phyloP scores from a whole-genome alignment of 1,140 invertebrate species.

The Drosophila subpulchrella region DNA sequence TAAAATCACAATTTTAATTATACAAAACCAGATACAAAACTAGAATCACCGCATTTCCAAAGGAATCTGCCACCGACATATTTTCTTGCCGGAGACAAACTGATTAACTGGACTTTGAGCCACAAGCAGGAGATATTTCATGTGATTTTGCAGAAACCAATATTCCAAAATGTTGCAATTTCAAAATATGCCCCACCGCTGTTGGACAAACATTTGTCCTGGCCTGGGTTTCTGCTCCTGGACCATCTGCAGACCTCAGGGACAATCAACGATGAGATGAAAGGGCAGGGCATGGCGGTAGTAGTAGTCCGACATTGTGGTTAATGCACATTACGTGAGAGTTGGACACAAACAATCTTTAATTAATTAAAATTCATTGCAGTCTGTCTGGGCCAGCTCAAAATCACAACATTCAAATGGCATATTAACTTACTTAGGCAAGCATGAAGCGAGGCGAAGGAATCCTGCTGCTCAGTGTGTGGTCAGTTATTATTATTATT shows the following conservation, averaged over 20 bases:
- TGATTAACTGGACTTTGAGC: conserved; percentile 5
- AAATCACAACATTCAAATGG: conserved; percentile 75
- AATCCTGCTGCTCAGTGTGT: conserved; percentile 30
- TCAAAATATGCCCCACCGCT: conserved; percentile 46
- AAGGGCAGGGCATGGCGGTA: not conserved
- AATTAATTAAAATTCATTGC: conserved; percentile 80
- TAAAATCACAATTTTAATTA: not conserved
- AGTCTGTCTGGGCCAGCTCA: conserved; percentile 30
- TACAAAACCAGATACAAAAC: not conserved
- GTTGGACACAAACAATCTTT: conserved; percentile 61
- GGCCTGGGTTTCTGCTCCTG: conserved; percentile 2
- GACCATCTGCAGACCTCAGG: conserved; percentile 2
- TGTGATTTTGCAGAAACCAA: conserved; percentile 7
- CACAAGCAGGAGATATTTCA: conserved; percentile 7
- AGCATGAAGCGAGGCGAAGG: conserved; percentile 42
- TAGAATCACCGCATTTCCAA: too few species aligned
- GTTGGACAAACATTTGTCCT: conserved; percentile 48
- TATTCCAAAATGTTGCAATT: conserved; percentile 19
- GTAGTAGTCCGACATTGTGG: conserved; percentile 50
- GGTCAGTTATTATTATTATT: conserved; percentile 60
- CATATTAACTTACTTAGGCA: conserved; percentile 80
- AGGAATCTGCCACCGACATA: not conserved
- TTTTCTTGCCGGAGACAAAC: not conserved
- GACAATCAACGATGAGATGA: not conserved
- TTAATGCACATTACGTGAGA: conserved; percentile 60